Base-by-base conservation (phyloP, 2,113 vertebrate species). In the Irena cyanogastra region DNA sequence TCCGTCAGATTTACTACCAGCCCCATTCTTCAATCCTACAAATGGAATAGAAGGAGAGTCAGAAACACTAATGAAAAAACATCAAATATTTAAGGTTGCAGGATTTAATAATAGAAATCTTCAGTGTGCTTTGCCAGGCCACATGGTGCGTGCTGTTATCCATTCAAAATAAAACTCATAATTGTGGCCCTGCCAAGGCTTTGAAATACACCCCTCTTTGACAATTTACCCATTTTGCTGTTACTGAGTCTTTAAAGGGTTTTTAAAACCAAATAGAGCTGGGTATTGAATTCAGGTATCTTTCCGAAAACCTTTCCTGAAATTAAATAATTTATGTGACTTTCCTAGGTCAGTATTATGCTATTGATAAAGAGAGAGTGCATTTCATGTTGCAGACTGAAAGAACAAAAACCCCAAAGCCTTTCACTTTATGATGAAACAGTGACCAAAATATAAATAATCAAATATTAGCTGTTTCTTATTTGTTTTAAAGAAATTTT, bases 71-170 rank as follows among this genome's bases (percentile, higher is more conserved):
- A 79, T 83, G 95, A 87, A 77, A 78, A 93, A 95, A 42, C 33
- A 88, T 89, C 47, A 93, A 94, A 96, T 91, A 91, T 85, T 91
- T 85, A 79, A 96, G 70, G 66, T 87, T 91, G 78, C 19, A 49
- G 68, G 47, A 71, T 86, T 96, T 90, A 90, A 87, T 87, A 72
- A 49, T 86, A 93, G 82, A 75, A 85, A 54, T 63, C 89, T 96
- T 89, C 85, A 90, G 64, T 16, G 0, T 88, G 82, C 84, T 91
- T 93, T 19, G 1, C 7, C 33, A 56, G 75, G 79, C 84, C 50
- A 56, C 53, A 54, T 75, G 47, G 60, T 41, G 35, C n/a, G 39
- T 69, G 72, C 80, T 85, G n/a, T 71, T 94, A 65, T 69, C 76
- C 30, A 18, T 61, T 81, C 31, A 84, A 92, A 94, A 88, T 63